Conservation (phyloP, 2,797 vertebrate species). For the Chrysolophus pictus region DNA sequence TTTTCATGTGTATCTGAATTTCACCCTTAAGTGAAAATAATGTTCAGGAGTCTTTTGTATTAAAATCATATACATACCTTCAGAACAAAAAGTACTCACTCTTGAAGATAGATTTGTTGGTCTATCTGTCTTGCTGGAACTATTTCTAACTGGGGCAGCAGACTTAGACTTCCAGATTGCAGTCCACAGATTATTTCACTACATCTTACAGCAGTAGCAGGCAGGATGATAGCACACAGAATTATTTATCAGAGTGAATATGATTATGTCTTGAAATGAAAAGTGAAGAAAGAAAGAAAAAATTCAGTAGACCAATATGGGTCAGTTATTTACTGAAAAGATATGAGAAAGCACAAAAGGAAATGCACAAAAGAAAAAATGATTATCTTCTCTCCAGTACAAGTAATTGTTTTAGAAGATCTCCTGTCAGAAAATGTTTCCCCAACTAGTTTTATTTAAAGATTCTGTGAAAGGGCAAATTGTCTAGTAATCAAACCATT, state of each 20-base stretch:
- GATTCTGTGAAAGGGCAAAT: conserved; percentile 25
- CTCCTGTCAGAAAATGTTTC: conserved; percentile 23
- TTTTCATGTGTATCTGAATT: conserved; percentile 17
- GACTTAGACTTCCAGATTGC: not conserved
- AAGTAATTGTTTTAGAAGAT: not conserved
- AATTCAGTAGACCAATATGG: not conserved
- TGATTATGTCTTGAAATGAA: not conserved
- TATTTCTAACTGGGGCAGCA: not conserved
- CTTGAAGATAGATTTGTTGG: not conserved
- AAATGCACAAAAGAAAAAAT: not conserved
- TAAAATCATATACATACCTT: not conserved
- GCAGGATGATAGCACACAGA: not conserved
- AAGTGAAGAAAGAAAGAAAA: not conserved
- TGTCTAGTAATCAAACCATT: conserved; percentile 59
- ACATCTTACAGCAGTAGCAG: not conserved
- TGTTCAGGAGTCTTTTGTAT: not conserved
- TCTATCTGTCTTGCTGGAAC: not conserved
- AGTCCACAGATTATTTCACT: not conserved
- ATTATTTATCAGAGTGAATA: conserved; percentile 1
- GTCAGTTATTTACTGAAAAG: not conserved
- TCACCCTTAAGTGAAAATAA: not conserved
- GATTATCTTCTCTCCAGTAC: not conserved
- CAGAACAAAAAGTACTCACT: not conserved
- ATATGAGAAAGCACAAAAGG: not conserved
- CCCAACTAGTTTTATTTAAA: conserved; percentile 50